Evolutionary conservation across 2,888 invertebrate species (phyloP), one percentile per base, ranked within the genome.

Genomic region (Hypena proboscidalis): DNA sequence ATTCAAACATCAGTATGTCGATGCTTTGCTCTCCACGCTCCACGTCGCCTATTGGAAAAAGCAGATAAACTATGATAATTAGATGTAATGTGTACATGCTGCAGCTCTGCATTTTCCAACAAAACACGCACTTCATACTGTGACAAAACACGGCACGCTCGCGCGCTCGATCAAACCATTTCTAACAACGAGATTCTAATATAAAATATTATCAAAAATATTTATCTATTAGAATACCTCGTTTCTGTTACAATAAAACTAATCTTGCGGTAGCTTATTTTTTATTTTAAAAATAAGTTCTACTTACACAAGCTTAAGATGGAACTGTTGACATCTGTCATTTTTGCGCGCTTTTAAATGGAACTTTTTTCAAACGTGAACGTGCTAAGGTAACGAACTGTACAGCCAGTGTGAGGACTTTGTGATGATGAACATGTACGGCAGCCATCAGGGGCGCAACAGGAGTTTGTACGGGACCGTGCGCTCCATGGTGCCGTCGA

Each of bases 31-130:
- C 44, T 45, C 44, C 73, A 73, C 85, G 88, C 84, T 85, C 77
- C 82, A 83, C 73, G 83, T 84, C 84, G 58, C 76, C 78, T 79
- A 87, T 88, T 85, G 85, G 85, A 82, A 89, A 89, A 89, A 85
- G 81, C 83, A 85, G 86, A 89, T 87, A 85, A 84, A 87, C 68
- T 85, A 85, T 87, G 83, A 84, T 88, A 88, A 90, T 87, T 84
- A 80, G 63, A 83, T 81, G 79, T 77, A 81, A 79, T 70, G 80
- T 79, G 80, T 68, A 71, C 83, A 79, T 72, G 68, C 72, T 74
- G 67, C 77, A 70, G 74, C 74, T 66, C 74, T 68, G 64, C 77
- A 73, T 74, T 74, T 68, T 68, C 58, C 14, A 38, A 38, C 55
- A 50, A 67, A 57, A 60, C 67, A 77, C 80, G 74, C 83, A 82